Base-by-base conservation (phyloP, 30 jellyfish, hydroid and myxozoan genomes). In the Chrysaora quinquecirrha region DNA sequence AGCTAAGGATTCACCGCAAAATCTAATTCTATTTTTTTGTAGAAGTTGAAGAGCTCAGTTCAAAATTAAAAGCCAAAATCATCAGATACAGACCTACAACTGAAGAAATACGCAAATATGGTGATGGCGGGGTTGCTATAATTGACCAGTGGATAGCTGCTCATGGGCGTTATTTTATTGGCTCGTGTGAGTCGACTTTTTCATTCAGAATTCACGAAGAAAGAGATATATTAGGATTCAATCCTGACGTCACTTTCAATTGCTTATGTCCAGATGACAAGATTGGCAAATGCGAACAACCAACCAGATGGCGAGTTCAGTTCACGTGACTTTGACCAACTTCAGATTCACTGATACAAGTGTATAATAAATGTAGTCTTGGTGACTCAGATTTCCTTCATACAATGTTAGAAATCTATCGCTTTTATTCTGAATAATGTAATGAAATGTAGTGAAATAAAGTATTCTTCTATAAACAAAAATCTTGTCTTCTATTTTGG, bases 91-190 rank as follows among this genome's bases (percentile, higher is more conserved):
- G 86, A 23, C 96, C 97, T 1, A 28, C 97, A 23, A 34, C 64
- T 19, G 94, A 86, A 25, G 90, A 68, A 11, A 22, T 80, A 1
- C 83, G 74, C 27, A 86, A 81, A 76, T 86, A 65, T 48, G 88
- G 90, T 19, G 98, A 93, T 73, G 98, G 97, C 18, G 98, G 98
- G n/a, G 78, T 93, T 0, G 98, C 98, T 2, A 87, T 93, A 21
- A 93, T 87, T 1, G 98, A 93, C 30, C 98, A 93, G 60, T 93
- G 98, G 98, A 93, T 93, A 24, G 98, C 90, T 27, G 98, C 98
- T 4, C 98, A 93, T 69, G 97, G 95, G 6, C 70, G 90, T 84
- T 86, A 85, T 43, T 91, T 91, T 88, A 72, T 91, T 25, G 98
- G 98, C 7, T 75, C 96, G 1, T 91, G 96, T 66, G 79, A 71